Evolutionary conservation across 2,113 vertebrate genomes (phyloP).

Genomic region (Caretta caretta): DNA sequence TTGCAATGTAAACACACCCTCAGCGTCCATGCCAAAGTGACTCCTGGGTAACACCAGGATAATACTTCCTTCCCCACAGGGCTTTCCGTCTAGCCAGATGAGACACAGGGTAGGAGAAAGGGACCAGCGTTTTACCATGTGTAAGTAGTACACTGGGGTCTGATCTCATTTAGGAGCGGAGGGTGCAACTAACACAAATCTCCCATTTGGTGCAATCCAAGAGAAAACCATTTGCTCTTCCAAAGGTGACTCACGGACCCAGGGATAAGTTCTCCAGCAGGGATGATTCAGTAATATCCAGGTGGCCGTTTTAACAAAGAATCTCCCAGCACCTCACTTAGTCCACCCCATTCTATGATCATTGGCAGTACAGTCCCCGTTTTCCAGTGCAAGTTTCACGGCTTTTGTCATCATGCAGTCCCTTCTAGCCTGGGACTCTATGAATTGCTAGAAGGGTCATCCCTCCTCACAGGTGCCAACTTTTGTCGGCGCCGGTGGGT

Average conservation of each 20-base stretch:
- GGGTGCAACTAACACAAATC: neutral
- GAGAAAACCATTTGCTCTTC: neutral
- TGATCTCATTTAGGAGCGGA: neutral
- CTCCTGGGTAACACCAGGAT: neutral
- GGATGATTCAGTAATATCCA: neutral
- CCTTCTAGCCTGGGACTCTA: neutral
- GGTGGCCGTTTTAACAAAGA: too few relatives aligned
- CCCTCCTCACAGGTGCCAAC: too few relatives aligned
- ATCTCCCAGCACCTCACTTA: too few relatives aligned
- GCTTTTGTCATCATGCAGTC: neutral
- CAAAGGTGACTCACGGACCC: neutral
- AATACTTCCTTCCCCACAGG: neutral
- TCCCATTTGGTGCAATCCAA: accelerated
- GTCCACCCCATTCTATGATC: too few relatives aligned
- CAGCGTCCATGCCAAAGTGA: neutral
- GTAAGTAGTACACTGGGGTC: neutral
- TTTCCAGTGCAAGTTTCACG: neutral
- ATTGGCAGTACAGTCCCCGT: neutral
- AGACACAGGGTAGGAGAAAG: too few relatives aligned
- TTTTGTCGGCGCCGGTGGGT: too few relatives aligned
- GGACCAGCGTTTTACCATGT: neutral
- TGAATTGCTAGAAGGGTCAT: neutral
- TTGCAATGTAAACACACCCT: neutral
- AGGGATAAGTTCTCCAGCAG: neutral
- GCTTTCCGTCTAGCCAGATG: too few relatives aligned